Base-by-base conservation (phyloP, 2,888 invertebrate species). In the Mechanitis messenoides region DNA sequence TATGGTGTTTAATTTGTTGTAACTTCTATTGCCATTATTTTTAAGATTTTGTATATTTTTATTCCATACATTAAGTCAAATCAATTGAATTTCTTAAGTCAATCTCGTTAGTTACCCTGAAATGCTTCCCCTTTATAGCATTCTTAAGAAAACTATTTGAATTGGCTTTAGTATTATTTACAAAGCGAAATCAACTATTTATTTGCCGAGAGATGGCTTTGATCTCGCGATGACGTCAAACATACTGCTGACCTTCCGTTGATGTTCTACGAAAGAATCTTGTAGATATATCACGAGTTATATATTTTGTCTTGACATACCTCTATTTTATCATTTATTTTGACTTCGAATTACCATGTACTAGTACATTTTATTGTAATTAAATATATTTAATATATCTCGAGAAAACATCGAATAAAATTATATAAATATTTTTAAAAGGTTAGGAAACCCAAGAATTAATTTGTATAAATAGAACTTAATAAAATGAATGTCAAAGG, bases 111-210 rank as follows among this genome's bases (percentile, higher is more conserved):
- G 82, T 83, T 81, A 78, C 74, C 73, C 71, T 73, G 69, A 70
- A 69, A 71, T 69, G 69, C 68, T 70, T 74, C 73, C 76, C 76
- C 77, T 76, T 74, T 71, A 72, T 72, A 74, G 78, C 76, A 86
- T 85, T 82, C 84, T 79, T 78, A 70, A 63, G 65, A 68, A 74
- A 86, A 84, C 83, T 86, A 86, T 87, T 81, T 75, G 74, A 65
- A 73, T 72, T 71, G 72, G 70, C 74, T 74, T 72, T 77, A 71
- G 76, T 81, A 85, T 87, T 86, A 86, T 87, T 88, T 87, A 85
- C 84, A 81, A 81, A 86, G 83, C 82, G 65, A 84, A 87, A 87
- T 87, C 82, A 87, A 85, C 80, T 85, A 88, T 88, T 89, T 88
- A 87, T 87, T 87, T 86, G 86, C 84, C 85, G 84, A 81, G 76